Evolutionary conservation across 2,113 vertebrate species (phyloP).

Genomic region (Anarhynchus alexandrinus): DNA sequence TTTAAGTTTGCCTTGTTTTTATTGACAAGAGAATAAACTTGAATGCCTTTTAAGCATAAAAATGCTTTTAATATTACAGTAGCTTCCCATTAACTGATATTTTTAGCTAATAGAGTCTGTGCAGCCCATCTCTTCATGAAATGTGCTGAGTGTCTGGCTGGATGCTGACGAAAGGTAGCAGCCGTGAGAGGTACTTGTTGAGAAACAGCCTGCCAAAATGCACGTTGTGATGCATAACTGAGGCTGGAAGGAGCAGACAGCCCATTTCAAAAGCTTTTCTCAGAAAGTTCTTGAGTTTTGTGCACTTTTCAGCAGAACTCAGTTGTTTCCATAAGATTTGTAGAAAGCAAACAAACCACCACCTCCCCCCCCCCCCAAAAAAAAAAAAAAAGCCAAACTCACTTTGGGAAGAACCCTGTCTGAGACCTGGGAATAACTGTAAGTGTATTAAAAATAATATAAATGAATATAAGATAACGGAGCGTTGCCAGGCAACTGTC

Average conservation of each 20-base stretch:
- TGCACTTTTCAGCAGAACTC: not conserved
- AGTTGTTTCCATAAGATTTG: not conserved
- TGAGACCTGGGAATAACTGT: not conserved
- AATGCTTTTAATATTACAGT: not conserved
- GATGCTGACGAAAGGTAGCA: not conserved
- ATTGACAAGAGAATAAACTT: constrained; percentile 1
- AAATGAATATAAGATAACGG: not conserved
- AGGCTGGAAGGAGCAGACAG: not conserved
- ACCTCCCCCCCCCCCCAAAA: rapidly evolving
- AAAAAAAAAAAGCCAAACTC: too few relatives aligned
- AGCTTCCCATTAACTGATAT: not conserved
- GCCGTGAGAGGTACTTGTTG: not conserved
- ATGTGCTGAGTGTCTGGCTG: not conserved
- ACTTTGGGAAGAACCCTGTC: not conserved
- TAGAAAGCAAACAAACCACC: not conserved
- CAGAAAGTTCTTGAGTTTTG: not conserved
- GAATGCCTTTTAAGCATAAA: constrained; percentile 2
- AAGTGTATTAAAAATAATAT: not conserved
- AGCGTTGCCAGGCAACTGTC: not conserved
- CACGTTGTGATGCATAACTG: rapidly evolving
- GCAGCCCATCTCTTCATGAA: not conserved
- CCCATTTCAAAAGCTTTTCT: not conserved
- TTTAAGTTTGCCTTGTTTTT: not conserved
- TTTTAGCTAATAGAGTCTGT: constrained; percentile 1
- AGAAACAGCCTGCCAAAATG: not conserved